Base-by-base conservation (phyloP, 2,888 invertebrate species). In the Caenorhabditis doughertyi region DNA sequence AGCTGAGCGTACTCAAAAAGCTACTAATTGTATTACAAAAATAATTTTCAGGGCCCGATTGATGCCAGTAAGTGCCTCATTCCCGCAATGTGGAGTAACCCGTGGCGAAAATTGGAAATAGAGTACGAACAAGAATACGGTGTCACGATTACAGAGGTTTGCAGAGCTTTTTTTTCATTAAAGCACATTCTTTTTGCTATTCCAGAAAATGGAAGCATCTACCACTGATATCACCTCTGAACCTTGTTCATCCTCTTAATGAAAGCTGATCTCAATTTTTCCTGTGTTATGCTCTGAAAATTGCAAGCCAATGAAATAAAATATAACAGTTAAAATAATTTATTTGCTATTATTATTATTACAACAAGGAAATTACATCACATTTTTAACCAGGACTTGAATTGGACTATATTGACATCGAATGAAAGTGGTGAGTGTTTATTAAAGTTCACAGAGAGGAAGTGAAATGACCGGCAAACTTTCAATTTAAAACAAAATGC, bases 111-210 rank as follows among this genome's bases (percentile, higher is more conserved):
- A 25, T 35, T 81, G 16, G 71, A 71, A 55, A 21, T 27, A 21
- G 71, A 76, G 5, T 77, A 81, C 53, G 65, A 71, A 21, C 25
- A 71, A 21, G 81, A 81, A 49, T 76, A 76, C 56, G 76, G 76
- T 27, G 35, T 74, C 16, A 29, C 51, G 5, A 29, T 73, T 25
- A 44, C 47, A 35, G 73, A 73, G 51, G 72, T 64, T 13, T 27
- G 27, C 9, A 35, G 5, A 7, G 9, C 9, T 35, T 35, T 35
- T 7, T 35, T 7, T 8, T 18, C n/a, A 47, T 47, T 18, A 39
- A n/a, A n/a, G n/a, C n/a, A n/a, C n/a, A n/a, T 56, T 55, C n/a
- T 23, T 25, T 70, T 42, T n/a, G 2, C 18, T 53, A 18, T 53
- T 64, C 29, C 62, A 64, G 64, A 64, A 64, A 42, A 60, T 60